Evolutionary conservation across 2,797 vertebrate species (phyloP).

Genomic region (Poecilia velifera): DNA sequence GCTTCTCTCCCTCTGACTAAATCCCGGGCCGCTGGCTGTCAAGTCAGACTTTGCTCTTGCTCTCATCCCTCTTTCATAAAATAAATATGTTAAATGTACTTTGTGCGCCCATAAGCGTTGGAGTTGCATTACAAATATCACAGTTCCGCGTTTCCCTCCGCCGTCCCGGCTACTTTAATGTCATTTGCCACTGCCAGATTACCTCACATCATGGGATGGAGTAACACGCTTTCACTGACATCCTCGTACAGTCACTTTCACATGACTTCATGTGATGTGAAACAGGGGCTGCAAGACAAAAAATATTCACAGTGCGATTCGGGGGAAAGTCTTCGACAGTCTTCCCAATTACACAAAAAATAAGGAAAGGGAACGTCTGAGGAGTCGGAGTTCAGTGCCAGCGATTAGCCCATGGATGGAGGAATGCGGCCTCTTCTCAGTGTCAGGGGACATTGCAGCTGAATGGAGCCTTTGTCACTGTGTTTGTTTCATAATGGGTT

Average conservation of each 20-base stretch:
- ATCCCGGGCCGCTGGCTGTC: not conserved
- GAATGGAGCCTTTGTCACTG: conserved; percentile 74
- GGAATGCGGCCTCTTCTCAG: conserved; percentile 74
- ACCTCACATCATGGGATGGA: conserved; percentile 33
- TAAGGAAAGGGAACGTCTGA: conserved; percentile 30
- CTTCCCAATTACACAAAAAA: conserved; percentile 46
- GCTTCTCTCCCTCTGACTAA: conserved; percentile 6
- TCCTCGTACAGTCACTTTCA: conserved; percentile 44
- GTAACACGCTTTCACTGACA: conserved; percentile 20
- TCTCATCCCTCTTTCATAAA: not conserved
- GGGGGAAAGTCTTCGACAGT: conserved; percentile 12
- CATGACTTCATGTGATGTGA: conserved; percentile 56
- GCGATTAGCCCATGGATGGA: conserved; percentile 55
- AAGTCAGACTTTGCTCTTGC: not conserved
- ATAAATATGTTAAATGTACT: not conserved
- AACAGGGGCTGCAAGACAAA: conserved; percentile 36
- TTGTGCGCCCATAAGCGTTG: not conserved
- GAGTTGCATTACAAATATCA: not conserved
- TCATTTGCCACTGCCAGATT: conserved; percentile 22
- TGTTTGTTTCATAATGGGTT: conserved; percentile 52
- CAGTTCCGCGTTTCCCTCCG: conserved; percentile 16
- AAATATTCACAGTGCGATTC: conserved; percentile 32
- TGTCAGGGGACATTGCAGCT: conserved; percentile 68
- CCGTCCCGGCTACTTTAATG: conserved; percentile 43
- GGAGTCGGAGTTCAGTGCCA: conserved; percentile 41